phyloP scores from a whole-genome alignment of 92 coral and sea anemone genomes.

The Ricordea florida region DNA sequence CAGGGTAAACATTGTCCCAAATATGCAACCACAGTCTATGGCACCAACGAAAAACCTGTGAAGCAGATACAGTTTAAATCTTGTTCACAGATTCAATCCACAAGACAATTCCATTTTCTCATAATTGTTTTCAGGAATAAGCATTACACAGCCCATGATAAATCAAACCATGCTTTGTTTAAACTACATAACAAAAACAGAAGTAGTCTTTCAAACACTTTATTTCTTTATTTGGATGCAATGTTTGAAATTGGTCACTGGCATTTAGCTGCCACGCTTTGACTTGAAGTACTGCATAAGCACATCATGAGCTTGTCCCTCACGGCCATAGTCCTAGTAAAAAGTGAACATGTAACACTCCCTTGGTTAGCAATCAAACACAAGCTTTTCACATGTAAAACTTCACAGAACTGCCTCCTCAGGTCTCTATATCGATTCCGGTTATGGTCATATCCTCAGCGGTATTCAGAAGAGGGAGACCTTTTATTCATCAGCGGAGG shows the following conservation, averaged over 20 bases:
- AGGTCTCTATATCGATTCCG: conserved; percentile 84
- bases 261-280: conserved; percentile 79
- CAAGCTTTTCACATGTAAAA: neutral
- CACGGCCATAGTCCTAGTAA: conserved; percentile 94
- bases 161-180: too few species aligned
- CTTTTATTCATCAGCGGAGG: conserved; percentile 93
- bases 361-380: neutral
- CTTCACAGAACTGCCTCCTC: conserved; percentile 72
- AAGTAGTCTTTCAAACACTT: neutral
- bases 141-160: too few species aligned
- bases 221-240: conserved; percentile 27
- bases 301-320: conserved; percentile 95
- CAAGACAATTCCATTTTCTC: too few species aligned
- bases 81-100: too few species aligned
- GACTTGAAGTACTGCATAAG: conserved; percentile 95
- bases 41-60: too few species aligned
- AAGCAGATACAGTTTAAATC: too few species aligned
- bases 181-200: too few species aligned
- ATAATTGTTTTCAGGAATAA: too few species aligned
- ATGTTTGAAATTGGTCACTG: neutral
- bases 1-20: too few species aligned
- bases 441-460: conserved; percentile 82
- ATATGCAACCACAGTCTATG: too few species aligned
- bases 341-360: neutral
- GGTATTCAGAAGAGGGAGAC: conserved; percentile 90